These are phyloP conservation scores for Smithornis capensis DNA, from an alignment of 2,113 vertebrate genomes.

Conservation along the genomic window DNA sequence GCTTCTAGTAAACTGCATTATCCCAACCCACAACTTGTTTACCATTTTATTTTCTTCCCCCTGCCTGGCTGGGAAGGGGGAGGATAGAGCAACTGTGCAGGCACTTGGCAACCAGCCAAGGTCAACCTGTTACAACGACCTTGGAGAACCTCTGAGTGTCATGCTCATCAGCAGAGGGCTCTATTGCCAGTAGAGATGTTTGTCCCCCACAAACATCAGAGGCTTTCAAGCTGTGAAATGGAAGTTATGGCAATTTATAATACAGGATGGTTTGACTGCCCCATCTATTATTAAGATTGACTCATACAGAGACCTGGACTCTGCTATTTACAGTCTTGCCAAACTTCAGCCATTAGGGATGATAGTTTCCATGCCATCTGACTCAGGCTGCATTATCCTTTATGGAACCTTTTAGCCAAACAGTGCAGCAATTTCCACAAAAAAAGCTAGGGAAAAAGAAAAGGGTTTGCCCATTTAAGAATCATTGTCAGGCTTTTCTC, in stretches of 20 bases:
- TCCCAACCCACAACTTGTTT: too few relatives aligned
- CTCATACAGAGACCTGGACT: background rate
- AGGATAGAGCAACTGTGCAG: too few relatives aligned
- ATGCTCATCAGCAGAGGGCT: background rate
- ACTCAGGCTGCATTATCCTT: conserved; percentile 15
- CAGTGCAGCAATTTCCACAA: conserved; percentile 24
- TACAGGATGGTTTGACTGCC: background rate
- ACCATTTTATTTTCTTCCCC: too few relatives aligned
- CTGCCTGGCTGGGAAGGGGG: too few relatives aligned
- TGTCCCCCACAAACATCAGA: background rate
- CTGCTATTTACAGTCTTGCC: background rate
- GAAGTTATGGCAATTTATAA: background rate
- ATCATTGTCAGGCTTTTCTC: background rate
- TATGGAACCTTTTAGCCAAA: conserved; percentile 21
- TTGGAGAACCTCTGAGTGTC: background rate
- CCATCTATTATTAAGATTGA: background rate
- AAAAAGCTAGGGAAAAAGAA: background rate
- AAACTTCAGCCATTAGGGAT: background rate
- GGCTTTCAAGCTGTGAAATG: background rate
- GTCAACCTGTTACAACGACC: background rate
- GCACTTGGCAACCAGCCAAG: too few relatives aligned
- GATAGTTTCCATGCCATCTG: conserved; percentile 35
- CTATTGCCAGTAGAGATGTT: background rate
- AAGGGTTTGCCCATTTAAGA: background rate
- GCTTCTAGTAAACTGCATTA: too few relatives aligned